Evolutionary conservation across 1,140 invertebrate species (phyloP), one percentile per base, ranked within the genome.

Genomic region (Drosophila tropicalis): DNA sequence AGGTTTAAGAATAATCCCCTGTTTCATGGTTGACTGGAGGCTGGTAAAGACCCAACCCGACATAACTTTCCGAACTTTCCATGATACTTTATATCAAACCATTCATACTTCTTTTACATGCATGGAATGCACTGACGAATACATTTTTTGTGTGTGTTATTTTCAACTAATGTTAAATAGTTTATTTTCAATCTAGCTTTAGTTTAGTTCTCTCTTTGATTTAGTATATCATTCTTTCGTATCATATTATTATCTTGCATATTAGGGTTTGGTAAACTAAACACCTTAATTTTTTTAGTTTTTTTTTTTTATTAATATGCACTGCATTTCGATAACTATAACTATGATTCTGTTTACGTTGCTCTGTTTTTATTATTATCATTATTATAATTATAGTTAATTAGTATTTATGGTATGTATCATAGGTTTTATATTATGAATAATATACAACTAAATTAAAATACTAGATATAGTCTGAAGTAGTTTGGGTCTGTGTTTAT

Each of bases 141-240:
- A 25, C 29, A 29, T 62, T 17, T 39, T 32, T 63, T 74, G 22
- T 25, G 22, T 66, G 10, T 76, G 63, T 78, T 72, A 32, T 44
- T 41, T 41, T 62, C 69, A 81, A 86, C 82, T 86, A 86, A 79
- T 87, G 74, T 87, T 87, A 84, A 73, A 84, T 84, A 82, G 67
- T 76, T 85, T 86, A 79, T 82, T 12, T 56, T 56, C 22, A 17
- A 17, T 85, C 72, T 62, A 41, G 68, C 77, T 86, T 76, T 62
- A 41, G 68, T 81, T 72, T 78, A 55, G 55, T 80, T 81, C 62
- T 72, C 62, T 63, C 19, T 68, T 76, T 72, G 67, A 62, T 57
- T 57, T 44, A 63, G 70, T 79, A 79, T 79, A 79, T 73, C 73
- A 72, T 64, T 70, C 55, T 32, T 61, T 67, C 12, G 51, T 68